Evolutionary conservation across 2,797 vertebrate species (phyloP).

Genomic region (Hypotaenidia okinawae): DNA sequence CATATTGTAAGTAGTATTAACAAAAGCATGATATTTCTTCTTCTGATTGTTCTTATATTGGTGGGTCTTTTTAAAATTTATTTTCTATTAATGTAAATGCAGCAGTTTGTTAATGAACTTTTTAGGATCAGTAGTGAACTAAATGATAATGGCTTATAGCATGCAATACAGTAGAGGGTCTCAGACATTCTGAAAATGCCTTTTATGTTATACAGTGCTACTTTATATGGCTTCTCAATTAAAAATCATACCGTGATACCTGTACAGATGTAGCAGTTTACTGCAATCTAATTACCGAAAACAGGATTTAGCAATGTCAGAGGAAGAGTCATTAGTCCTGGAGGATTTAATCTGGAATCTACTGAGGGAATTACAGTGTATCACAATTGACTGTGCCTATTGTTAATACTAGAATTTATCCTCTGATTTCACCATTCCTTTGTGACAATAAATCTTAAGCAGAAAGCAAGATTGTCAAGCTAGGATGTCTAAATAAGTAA

Average conservation of each 20-base stretch:
- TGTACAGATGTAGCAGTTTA: neutral
- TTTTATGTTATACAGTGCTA: neutral
- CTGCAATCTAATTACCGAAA: neutral
- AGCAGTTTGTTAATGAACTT: neutral
- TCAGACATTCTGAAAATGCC: neutral
- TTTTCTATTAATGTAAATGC: neutral
- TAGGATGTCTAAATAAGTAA: conserved; percentile 46
- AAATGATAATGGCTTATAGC: neutral
- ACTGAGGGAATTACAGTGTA: conserved; percentile 9
- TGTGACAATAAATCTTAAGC: conserved; percentile 45
- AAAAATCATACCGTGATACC: neutral
- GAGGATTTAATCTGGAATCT: conserved; percentile 37
- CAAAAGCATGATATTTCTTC: neutral
- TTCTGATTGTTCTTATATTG: neutral
- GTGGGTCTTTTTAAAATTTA: neutral
- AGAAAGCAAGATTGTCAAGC: conserved; percentile 49
- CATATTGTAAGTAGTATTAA: conserved; percentile 91
- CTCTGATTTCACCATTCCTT: conserved; percentile 11
- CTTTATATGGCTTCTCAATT: neutral
- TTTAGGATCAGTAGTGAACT: neutral
- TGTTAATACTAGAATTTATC: conserved; percentile 32
- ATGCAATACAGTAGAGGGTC: neutral
- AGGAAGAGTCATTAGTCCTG: conserved; percentile 3
- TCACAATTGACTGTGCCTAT: neutral
- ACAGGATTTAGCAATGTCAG: neutral